Percentiles rank a stretch among this genome's conserved stretches.
Evolutionary conservation across 37 sponge, comb jelly and placozoan species (phyloP).

Genomic region (Halichondria panicea): DNA sequence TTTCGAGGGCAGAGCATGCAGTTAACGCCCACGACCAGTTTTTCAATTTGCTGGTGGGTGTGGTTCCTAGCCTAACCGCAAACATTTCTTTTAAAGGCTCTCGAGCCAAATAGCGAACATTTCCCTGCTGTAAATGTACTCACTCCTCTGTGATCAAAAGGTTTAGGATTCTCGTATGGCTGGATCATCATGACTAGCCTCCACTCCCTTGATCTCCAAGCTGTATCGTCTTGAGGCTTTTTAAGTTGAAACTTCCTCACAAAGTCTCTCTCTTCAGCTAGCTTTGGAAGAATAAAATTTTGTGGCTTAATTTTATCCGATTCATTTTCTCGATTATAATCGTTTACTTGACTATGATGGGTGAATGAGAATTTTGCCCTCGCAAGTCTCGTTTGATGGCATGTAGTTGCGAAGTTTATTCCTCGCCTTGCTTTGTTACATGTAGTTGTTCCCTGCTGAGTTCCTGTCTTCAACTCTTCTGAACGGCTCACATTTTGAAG

Average conservation of each 20-base stretch:
- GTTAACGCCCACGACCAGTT: no score
- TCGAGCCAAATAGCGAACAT: neutral
- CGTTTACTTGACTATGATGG: neutral
- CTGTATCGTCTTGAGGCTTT: neutral
- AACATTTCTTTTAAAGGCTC: neutral
- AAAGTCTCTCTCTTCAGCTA: neutral
- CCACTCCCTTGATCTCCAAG: neutral
- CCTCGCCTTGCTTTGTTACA: neutral
- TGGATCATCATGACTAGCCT: neutral
- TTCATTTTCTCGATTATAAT: neutral
- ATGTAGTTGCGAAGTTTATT: neutral
- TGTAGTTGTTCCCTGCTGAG: neutral
- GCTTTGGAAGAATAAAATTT: no score
- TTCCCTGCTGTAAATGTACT: neutral
- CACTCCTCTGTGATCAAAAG: conserved; percentile 5
- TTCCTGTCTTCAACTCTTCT: no score
- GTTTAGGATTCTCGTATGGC: neutral
- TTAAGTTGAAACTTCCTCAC: neutral
- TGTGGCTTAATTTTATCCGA: no score
- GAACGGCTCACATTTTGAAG: no score
- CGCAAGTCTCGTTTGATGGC: neutral
- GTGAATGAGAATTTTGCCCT: neutral
- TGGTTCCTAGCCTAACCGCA: no score
- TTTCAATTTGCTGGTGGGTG: no score
- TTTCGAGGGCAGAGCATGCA: no score